These are phyloP conservation scores for Cyprinella venusta DNA, from an alignment of 2,797 vertebrate genomes.

Conservation along the genomic window DNA sequence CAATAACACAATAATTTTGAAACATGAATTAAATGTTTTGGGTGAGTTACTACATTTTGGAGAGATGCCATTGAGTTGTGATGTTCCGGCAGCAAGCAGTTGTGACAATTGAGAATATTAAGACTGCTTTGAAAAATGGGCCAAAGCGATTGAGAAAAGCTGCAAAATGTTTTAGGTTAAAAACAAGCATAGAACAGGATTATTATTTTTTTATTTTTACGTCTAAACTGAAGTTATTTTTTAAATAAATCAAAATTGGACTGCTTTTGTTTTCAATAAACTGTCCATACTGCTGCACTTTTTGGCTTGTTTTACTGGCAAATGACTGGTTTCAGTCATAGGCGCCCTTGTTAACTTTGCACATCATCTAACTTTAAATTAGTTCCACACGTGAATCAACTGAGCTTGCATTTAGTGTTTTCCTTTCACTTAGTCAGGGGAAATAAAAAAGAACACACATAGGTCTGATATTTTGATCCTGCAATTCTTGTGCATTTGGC, in stretches of 20 bases:
- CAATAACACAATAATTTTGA: too few relatives aligned
- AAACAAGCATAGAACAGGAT: background rate
- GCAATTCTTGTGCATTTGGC: background rate
- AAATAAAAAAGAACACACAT: slow-evolving; percentile 39
- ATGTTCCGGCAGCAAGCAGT: too few relatives aligned
- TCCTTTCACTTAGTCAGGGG: slow-evolving; percentile 59
- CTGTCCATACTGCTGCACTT: slow-evolving; percentile 55
- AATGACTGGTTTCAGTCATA: slow-evolving; percentile 59
- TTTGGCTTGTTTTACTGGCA: slow-evolving; percentile 67
- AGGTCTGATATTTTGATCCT: background rate
- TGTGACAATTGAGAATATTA: too few relatives aligned
- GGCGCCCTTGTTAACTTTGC: slow-evolving; percentile 67
- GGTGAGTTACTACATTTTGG: too few relatives aligned
- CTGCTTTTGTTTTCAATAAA: slow-evolving; percentile 57
- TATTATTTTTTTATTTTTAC: background rate
- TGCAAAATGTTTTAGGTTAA: background rate
- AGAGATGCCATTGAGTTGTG: too few relatives aligned
- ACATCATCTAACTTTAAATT: slow-evolving; percentile 73
- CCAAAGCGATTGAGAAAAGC: too few relatives aligned
- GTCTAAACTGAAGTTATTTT: slow-evolving; percentile 50
- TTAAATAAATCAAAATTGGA: slow-evolving; percentile 51
- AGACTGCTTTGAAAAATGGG: too few relatives aligned
- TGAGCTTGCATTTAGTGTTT: slow-evolving; percentile 66
- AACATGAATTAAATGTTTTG: too few relatives aligned
- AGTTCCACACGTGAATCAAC: slow-evolving; percentile 77